phyloP scores from a whole-genome alignment of 2,797 vertebrate species.

The Coregonus sp. region DNA sequence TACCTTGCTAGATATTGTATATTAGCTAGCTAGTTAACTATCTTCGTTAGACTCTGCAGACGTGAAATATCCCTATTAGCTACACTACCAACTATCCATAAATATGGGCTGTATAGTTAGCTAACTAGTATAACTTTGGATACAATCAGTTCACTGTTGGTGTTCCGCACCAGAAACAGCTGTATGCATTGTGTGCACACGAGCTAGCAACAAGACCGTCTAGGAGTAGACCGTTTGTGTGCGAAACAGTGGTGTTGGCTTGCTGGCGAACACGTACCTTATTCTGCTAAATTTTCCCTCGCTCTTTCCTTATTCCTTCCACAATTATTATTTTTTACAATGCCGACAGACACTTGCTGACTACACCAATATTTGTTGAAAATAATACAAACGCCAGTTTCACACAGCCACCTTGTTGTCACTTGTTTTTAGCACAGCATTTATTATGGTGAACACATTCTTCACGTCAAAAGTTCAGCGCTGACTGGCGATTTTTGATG shows the following conservation, averaged over 20 bases:
- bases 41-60: background rate
- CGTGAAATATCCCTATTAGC: background rate
- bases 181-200: too few relatives aligned
- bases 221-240: too few relatives aligned
- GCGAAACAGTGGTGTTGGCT: too few relatives aligned
- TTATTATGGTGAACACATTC: slow-evolving; percentile 82
- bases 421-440: slow-evolving; percentile 51
- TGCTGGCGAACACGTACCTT: slow-evolving; percentile 51
- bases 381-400: slow-evolving; percentile 10
- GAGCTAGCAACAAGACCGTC: too few relatives aligned
- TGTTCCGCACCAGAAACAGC: too few relatives aligned
- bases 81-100: background rate
- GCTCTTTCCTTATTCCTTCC: slow-evolving; percentile 1
- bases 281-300: slow-evolving; percentile 56
- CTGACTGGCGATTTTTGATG: slow-evolving; percentile 64
- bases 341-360: background rate
- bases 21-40: background rate
- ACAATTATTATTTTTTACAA: slow-evolving; percentile 5
- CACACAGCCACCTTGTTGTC: slow-evolving; percentile 37
- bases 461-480: slow-evolving; percentile 63
- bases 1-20: background rate
- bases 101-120: background rate
- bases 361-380: slow-evolving; percentile 3
- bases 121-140: background rate
- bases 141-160: background rate